A percentile compares a stretch with the other conserved stretches of the same genome.
These are phyloP conservation scores for Aleadryas rufinucha DNA, from an alignment of 2,113 vertebrate genomes.

Conservation along the genomic window DNA sequence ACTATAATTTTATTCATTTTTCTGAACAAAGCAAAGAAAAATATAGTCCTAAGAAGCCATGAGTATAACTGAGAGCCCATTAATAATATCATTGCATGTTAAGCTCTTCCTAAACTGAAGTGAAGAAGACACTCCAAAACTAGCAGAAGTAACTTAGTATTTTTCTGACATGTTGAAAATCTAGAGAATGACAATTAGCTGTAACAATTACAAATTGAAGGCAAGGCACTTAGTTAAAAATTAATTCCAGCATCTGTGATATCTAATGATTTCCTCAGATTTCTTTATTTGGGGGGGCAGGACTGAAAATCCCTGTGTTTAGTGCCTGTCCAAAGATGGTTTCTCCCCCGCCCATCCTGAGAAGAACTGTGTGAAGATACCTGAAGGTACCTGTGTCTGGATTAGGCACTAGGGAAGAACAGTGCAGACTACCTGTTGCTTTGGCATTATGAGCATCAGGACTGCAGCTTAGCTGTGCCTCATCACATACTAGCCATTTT, in stretches of 20 bases:
- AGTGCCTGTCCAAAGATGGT: background rate
- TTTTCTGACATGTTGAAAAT: background rate
- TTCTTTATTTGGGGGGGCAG: background rate
- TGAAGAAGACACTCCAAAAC: background rate
- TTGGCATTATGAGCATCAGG: background rate
- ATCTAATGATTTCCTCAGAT: background rate
- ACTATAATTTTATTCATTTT: background rate
- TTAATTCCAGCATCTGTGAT: background rate
- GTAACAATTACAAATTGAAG: background rate
- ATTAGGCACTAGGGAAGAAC: background rate
- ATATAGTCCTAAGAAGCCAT: background rate
- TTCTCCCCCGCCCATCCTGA: background rate
- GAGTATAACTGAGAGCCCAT: background rate
- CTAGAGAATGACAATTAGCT: background rate
- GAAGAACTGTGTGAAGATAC: background rate
- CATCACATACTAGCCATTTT: background rate
- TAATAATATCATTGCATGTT: background rate
- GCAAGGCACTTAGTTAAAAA: background rate
- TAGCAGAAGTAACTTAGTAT: background rate
- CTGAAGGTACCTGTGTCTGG: background rate
- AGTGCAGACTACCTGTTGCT: rapidly evolving
- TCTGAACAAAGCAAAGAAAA: background rate
- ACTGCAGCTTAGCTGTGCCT: background rate
- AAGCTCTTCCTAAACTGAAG: background rate
- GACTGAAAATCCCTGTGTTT: background rate